phyloP scores from a whole-genome alignment of 2,113 vertebrate genomes.

The Lepus timidus region DNA sequence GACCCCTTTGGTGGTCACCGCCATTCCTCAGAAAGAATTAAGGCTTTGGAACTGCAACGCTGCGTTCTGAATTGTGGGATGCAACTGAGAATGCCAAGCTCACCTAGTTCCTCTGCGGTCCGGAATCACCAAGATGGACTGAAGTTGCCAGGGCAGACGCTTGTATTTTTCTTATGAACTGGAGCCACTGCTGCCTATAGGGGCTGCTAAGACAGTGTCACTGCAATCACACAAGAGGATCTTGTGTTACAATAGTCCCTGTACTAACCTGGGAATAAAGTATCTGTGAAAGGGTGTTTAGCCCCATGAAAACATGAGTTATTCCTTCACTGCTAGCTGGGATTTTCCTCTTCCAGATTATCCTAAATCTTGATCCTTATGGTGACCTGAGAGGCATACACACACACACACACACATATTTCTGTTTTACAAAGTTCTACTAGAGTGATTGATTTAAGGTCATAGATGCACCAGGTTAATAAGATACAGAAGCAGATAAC shows the following conservation, averaged over 20 bases:
- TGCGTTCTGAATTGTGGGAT: neutral
- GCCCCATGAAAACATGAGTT: neutral
- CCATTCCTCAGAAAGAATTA: neutral
- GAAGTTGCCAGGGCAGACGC: neutral
- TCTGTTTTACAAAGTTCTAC: conserved; percentile 1
- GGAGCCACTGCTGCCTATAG: neutral
- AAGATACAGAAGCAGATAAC: neutral
- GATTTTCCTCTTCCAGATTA: neutral
- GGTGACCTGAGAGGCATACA: neutral
- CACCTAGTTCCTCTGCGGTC: neutral
- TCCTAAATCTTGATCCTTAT: neutral
- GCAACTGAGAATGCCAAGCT: neutral
- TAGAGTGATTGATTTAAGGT: neutral
- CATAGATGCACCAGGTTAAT: neutral
- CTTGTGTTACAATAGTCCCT: too few species aligned
- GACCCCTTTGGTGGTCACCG: neutral
- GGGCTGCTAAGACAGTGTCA: neutral
- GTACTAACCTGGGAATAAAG: neutral
- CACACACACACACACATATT: neutral
- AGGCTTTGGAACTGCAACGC: neutral
- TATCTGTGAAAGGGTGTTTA: neutral
- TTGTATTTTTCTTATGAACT: neutral
- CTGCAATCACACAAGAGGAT: neutral
- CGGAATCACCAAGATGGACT: neutral
- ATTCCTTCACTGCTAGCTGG: neutral